These are phyloP conservation scores for Sussaba pulchella DNA, from an alignment of 2,888 invertebrate genomes.

Conservation along the genomic window DNA sequence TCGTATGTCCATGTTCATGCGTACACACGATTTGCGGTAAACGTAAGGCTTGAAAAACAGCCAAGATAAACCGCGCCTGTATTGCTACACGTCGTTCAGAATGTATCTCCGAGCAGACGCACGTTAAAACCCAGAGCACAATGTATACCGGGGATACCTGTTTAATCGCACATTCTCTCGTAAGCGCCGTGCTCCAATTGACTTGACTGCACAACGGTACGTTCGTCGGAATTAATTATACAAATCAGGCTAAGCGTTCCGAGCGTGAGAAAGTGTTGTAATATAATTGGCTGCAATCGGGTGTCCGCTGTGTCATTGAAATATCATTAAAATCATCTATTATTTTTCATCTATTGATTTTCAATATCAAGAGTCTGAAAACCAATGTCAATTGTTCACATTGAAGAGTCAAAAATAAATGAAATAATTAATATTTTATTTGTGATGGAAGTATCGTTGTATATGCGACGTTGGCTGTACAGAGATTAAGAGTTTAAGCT, in stretches of 20 bases:
- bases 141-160: slow-evolving; percentile 7
- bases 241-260: slow-evolving; percentile 43
- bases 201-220: not conserved
- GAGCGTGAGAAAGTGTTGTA: slow-evolving; percentile 49
- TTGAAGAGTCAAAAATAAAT: too few species aligned
- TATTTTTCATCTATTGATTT: not conserved
- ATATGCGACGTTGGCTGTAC: too few species aligned
- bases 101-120: slow-evolving; percentile 45
- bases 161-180: slow-evolving; percentile 1
- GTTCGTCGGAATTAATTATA: slow-evolving; percentile 53
- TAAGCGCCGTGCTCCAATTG: slow-evolving; percentile 37
- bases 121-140: slow-evolving; percentile 24
- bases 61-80: slow-evolving; percentile 62
- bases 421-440: too few species aligned
- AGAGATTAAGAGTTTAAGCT: too few species aligned
- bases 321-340: not conserved
- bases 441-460: too few species aligned
- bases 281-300: slow-evolving; percentile 26
- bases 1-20: not conserved
- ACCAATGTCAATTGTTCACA: too few species aligned
- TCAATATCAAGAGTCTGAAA: too few species aligned
- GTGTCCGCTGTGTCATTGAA: not conserved
- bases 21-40: slow-evolving; percentile 4
- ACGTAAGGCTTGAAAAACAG: slow-evolving; percentile 50
- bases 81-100: slow-evolving; percentile 53